Evolutionary conservation across 2,797 vertebrate species (phyloP).

Genomic region (Darevskia nairensis): DNA sequence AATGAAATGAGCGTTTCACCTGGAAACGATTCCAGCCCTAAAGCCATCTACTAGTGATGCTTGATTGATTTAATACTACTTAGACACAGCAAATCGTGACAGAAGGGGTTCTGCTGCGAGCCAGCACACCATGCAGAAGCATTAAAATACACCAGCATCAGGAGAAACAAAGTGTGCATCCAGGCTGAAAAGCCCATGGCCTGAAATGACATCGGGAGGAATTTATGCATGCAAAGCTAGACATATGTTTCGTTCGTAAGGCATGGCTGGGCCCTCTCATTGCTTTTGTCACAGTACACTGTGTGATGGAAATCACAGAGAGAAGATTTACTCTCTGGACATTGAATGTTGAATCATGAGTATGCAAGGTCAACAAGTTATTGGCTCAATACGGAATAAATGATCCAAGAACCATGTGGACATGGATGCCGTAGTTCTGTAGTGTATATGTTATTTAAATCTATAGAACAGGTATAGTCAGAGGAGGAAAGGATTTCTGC

Average conservation of each 20-base stretch:
- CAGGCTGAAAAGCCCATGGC: conserved; percentile 4
- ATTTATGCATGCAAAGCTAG: conserved; percentile 13
- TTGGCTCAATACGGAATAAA: neutral
- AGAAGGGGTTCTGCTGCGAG: neutral
- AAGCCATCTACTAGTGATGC: neutral
- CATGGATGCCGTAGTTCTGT: neutral
- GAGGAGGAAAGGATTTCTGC: neutral
- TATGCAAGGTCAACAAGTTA: neutral
- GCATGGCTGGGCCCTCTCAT: fast-evolving
- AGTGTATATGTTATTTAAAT: neutral
- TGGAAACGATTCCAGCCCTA: neutral
- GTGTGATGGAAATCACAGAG: neutral
- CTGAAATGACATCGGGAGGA: neutral
- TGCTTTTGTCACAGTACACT: fast-evolving
- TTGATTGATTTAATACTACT: neutral
- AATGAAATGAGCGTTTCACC: neutral
- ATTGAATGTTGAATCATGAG: neutral
- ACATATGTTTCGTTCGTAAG: neutral
- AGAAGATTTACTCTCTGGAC: neutral
- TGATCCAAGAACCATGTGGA: neutral
- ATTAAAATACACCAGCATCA: neutral
- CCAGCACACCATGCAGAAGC: neutral
- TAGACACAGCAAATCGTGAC: neutral
- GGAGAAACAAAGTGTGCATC: neutral
- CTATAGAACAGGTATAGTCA: neutral